Base-by-base conservation (phyloP, 1,140 invertebrate species). In the Drusus annulatus region DNA sequence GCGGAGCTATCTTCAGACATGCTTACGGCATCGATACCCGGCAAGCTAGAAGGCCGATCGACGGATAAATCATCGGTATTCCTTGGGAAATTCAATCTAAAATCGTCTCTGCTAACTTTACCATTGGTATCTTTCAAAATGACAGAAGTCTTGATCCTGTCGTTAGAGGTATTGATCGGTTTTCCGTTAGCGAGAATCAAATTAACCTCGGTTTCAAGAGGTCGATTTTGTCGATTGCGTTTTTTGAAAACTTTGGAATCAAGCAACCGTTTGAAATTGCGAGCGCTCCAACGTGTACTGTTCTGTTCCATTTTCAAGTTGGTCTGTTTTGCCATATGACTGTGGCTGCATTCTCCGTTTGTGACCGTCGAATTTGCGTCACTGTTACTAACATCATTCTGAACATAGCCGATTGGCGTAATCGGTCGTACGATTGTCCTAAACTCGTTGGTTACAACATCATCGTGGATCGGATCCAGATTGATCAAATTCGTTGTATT, bases 331-430 rank as follows among this genome's bases (percentile, higher is more conserved):
- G 86, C 87, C 1, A 81, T 84, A 76, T 86, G 84, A 2, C 87
- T 88, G 78, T 93, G 92, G 15, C 92, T 92, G 78, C 92, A 90
- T 78, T 93, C 69, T 19, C 74, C 69, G 90, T 7, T 91, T 89
- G 28, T 87, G 80, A 52, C 80, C 68, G 60, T 80, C 71, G 50
- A 86, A 87, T 36, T 51, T 10, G 19, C 58, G 58, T 80, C 74
- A 1, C 45, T 21, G 17, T 74, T 71, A 76, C 91, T 92, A n/a
- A 95, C 94, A 17, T 93, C 93, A 85, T 96, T 96, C 84, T 94
- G 94, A 0, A 95, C 89, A 82, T 94, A 95, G 0, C 94, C 93
- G 83, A 95, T 92, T 0, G 94, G 94, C 17, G 91, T 91, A 25
- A 91, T 89, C 51, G 88, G 85, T 85, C 91, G 86, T 81, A 63